A percentile compares a stretch with the other conserved stretches of the same genome.
phyloP scores from a whole-genome alignment of 2,113 vertebrate species.

The Rutilus rutilus region DNA sequence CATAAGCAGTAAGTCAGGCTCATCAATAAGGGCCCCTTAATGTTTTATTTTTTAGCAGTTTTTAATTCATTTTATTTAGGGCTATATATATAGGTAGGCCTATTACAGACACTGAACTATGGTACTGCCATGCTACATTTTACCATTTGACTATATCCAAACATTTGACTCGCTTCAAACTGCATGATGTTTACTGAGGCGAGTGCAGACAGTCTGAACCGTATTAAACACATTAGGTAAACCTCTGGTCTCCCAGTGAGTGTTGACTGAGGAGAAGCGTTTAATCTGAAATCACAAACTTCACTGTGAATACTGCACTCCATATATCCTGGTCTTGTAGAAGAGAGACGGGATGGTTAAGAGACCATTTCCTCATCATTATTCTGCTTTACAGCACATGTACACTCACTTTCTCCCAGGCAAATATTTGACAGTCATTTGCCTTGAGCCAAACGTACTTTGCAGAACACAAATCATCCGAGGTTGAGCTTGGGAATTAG shows the following conservation, averaged over 20 bases:
- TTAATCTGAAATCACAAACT: slow-evolving; percentile 35
- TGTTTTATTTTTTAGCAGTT: neutral
- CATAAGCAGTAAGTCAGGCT: neutral
- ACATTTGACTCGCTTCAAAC: neutral
- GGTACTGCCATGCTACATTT: no score
- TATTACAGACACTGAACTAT: no score
- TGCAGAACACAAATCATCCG: neutral
- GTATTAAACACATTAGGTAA: slow-evolving; percentile 37
- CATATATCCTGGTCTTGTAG: slow-evolving; percentile 2
- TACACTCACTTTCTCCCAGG: neutral
- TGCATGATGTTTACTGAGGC: slow-evolving; percentile 33
- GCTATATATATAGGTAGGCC: no score
- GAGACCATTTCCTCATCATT: slow-evolving; percentile 31
- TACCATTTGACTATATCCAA: no score
- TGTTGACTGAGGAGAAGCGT: slow-evolving; percentile 13
- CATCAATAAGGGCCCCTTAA: neutral
- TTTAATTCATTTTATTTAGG: neutral
- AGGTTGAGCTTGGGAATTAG: neutral
- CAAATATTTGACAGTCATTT: slow-evolving; percentile 24
- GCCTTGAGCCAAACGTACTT: neutral
- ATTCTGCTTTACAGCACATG: neutral
- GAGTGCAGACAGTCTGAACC: slow-evolving; percentile 21
- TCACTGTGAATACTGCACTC: slow-evolving; percentile 7
- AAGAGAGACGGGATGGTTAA: slow-evolving; percentile 37
- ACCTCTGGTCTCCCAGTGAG: slow-evolving; percentile 3